A percentile compares a stretch with the other conserved stretches of the same genome.
Evolutionary conservation across 2,113 vertebrate species (phyloP).

Genomic region (Pipra filicauda): DNA sequence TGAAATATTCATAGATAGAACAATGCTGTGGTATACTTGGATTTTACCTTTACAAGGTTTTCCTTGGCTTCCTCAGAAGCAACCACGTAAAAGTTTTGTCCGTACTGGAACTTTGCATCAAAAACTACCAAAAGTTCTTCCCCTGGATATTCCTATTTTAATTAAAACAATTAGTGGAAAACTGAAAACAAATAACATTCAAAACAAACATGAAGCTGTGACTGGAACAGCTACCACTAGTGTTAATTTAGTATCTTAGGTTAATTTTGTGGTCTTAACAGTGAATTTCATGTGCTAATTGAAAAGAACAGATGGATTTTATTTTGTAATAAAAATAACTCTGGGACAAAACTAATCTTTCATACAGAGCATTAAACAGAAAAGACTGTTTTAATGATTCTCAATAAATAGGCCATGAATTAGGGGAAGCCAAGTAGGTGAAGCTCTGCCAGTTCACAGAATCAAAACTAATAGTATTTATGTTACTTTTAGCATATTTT

Average conservation of each 20-base stretch:
- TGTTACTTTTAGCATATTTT: neutral
- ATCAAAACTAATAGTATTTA: neutral
- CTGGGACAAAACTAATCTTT: neutral
- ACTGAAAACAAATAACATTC: neutral
- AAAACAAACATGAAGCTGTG: neutral
- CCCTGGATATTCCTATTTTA: slow-evolving; percentile 86
- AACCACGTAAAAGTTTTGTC: slow-evolving; percentile 88
- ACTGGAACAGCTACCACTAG: neutral
- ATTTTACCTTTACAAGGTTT: slow-evolving; percentile 77
- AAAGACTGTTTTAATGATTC: neutral
- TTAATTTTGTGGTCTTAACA: neutral
- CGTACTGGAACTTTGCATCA: slow-evolving; percentile 83
- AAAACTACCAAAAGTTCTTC: slow-evolving; percentile 88
- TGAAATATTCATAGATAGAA: neutral
- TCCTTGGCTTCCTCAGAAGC: slow-evolving; percentile 86
- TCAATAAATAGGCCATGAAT: neutral
- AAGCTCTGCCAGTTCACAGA: neutral
- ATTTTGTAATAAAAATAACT: neutral
- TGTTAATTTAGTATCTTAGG: neutral
- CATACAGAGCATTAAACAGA: neutral
- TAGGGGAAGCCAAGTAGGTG: neutral
- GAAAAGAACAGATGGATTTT: neutral
- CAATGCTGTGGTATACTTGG: neutral
- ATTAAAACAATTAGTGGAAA: neutral
- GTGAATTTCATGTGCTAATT: neutral